Conservation (phyloP, 2,797 vertebrate species). For the Pipistrellus pygmaeus region DNA sequence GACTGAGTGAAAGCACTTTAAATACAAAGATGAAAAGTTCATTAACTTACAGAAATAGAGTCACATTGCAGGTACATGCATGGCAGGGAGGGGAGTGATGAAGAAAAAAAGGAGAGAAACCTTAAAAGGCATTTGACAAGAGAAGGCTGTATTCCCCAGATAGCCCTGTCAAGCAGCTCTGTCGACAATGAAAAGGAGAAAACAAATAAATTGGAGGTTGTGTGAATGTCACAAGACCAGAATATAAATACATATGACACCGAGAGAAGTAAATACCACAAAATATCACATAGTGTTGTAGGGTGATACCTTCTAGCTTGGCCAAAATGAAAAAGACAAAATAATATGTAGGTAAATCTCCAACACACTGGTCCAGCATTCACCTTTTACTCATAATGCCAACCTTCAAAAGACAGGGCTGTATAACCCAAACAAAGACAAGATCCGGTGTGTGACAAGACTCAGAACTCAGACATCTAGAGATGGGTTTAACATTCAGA, state of each 20-base stretch:
- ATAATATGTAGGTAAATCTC: constrained; percentile 45
- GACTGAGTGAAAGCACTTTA: constrained; percentile 82
- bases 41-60: constrained; percentile 80
- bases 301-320: constrained; percentile 60
- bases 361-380: background rate
- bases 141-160: constrained; percentile 74
- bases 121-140: constrained; percentile 78
- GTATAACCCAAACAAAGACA: background rate
- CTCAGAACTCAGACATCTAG: background rate
- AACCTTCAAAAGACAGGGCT: background rate
- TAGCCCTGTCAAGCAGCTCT: constrained; percentile 74
- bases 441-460: background rate
- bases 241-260: constrained; percentile 82
- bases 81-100: background rate
- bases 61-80: constrained; percentile 52
- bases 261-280: constrained; percentile 78
- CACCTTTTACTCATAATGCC: background rate
- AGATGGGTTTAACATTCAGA: constrained; percentile 21
- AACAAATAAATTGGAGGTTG: constrained; percentile 83
- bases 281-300: constrained; percentile 75
- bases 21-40: constrained; percentile 60
- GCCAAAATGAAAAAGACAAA: constrained; percentile 69
- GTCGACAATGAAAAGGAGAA: constrained; percentile 81
- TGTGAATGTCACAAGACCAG: constrained; percentile 83
- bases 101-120: constrained; percentile 16